Evolutionary conservation across 2,113 vertebrate genomes (phyloP), one percentile per base, ranked within the genome.

Genomic region (Ceyx melanurus): DNA sequence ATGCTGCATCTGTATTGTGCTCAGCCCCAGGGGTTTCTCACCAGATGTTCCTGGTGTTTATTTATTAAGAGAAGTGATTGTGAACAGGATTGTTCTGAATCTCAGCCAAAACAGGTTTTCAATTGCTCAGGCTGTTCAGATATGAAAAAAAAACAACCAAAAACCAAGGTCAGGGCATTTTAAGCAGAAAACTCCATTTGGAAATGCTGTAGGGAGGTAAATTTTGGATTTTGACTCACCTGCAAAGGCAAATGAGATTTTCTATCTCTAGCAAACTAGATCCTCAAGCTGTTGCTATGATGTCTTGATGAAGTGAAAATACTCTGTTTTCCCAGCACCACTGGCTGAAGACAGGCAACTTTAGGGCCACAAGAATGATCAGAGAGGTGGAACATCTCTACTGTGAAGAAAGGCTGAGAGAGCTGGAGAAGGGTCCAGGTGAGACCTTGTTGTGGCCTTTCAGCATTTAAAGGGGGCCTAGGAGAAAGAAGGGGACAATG

Each of bases 1-100:
- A 54, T 68, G 84, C 70, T 89, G 62, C 74, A 77, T 76, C 82
- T 62, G 53, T 0, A 0, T 6, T 15, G 25, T 33, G 53, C 65
- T 73, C 23, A 90, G 73, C 80, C 80, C 65, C 15, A 11, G 66
- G 87, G 84, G 90, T 58, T 93, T 94, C 81, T 71, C 53, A 64
- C 77, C 74, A 89, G 73, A 90, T 84, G 54, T 71, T 74, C 92
- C 82, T 60, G 35, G 35, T 68, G 70, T 75, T 89, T 90, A 28
- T 80, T 80, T 70, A 84, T 87, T 87, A 68, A 84, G 35, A 90
- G 40, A 64, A 86, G 40, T 64, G 66, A 89, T 72, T 78, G 42
- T 84, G 94, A 91, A 79, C 40, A 93, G 33, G 48, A 67, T 26
- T 64, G 40, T 16, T 72, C 91, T 94, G 89, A 86, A 75, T 91